Conservation (phyloP, 2,113 vertebrate species). For the Vicugna pacos region DNA sequence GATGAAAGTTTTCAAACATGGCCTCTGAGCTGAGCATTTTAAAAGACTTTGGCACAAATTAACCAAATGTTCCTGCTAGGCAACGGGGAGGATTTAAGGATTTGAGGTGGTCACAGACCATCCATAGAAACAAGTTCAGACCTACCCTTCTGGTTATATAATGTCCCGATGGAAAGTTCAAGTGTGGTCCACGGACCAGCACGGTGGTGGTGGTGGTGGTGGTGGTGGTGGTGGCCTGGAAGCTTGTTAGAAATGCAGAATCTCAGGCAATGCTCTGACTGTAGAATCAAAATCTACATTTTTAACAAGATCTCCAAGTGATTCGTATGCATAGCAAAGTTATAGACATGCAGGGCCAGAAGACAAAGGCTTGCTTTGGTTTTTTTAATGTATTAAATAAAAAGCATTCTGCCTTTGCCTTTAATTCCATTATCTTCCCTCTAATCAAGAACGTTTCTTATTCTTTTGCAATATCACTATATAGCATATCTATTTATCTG, state of each 20-base stretch:
- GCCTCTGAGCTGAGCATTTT: background rate
- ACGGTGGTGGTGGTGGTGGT: too few relatives aligned
- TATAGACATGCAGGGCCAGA: background rate
- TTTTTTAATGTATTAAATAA: background rate
- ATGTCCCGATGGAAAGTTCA: background rate
- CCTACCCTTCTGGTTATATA: background rate
- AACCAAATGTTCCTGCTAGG: background rate
- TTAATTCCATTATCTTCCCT: background rate
- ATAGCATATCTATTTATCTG: too few relatives aligned
- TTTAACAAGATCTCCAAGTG: background rate
- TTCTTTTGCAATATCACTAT: background rate
- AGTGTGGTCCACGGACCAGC: background rate
- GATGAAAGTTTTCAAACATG: background rate
- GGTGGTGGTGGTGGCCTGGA: too few relatives aligned
- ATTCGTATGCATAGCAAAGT: background rate
- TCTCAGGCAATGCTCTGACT: background rate
- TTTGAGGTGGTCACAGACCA: background rate
- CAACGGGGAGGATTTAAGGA: background rate
- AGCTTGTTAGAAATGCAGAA: background rate
- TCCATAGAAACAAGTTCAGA: background rate
- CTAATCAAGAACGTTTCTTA: background rate
- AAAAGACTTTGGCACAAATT: slow-evolving; percentile 1
- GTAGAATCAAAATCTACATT: background rate
- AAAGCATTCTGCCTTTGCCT: background rate
- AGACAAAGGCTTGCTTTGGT: background rate